phyloP scores from a whole-genome alignment of 1,140 invertebrate genomes.

The Aphelenchoides avenae region DNA sequence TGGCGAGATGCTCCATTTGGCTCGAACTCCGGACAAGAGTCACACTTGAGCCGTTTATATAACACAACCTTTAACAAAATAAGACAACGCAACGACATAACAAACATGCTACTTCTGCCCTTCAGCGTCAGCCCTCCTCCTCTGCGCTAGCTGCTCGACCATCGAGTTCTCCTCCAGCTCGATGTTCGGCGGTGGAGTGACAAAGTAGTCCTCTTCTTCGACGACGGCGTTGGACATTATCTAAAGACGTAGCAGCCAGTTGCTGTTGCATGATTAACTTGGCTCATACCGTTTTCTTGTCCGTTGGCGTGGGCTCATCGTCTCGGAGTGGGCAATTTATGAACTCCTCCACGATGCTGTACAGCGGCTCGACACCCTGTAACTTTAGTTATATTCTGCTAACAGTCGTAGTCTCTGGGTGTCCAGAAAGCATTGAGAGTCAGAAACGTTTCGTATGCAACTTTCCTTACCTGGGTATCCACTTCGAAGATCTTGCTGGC shows the following conservation, averaged over 20 bases:
- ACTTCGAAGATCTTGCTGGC: constrained; percentile 30
- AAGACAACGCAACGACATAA: too few species aligned
- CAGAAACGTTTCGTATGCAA: background rate
- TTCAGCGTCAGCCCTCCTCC: too few species aligned
- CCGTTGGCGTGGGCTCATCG: constrained; percentile 14
- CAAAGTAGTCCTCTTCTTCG: constrained; percentile 16
- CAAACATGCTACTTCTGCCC: too few species aligned
- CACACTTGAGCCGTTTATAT: too few species aligned
- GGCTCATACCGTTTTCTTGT: constrained; percentile 11
- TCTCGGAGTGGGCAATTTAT: constrained; percentile 28
- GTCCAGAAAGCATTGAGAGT: background rate
- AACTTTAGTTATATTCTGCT: constrained; percentile 11
- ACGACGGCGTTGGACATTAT: constrained; percentile 9
- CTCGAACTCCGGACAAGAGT: too few species aligned
- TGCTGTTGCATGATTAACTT: background rate
- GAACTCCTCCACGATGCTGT: constrained; percentile 29
- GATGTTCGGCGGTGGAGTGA: constrained; percentile 10
- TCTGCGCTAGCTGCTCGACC: background rate
- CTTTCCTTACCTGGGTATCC: constrained; percentile 13
- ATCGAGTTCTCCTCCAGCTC: background rate
- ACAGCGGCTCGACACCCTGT: constrained; percentile 22
- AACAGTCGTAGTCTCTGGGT: background rate
- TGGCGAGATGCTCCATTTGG: too few species aligned
- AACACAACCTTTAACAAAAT: too few species aligned
- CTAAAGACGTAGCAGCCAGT: constrained; percentile 10